Evolutionary conservation across 2,797 vertebrate species (phyloP).

Genomic region (Cirrhinus mrigala): DNA sequence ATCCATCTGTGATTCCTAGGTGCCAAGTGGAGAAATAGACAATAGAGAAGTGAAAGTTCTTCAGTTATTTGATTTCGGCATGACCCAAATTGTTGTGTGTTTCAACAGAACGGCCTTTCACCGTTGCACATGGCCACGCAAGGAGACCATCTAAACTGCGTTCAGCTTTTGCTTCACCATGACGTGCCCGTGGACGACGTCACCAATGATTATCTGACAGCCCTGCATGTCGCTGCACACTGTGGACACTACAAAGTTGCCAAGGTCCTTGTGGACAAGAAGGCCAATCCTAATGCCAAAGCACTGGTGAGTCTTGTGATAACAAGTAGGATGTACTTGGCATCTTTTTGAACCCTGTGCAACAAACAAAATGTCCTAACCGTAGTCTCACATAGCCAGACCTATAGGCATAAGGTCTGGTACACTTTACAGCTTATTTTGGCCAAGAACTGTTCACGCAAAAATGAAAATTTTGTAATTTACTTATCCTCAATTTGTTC

Average conservation of each 20-base stretch:
- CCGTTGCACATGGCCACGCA: slow-evolving; percentile 98
- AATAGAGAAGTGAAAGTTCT: slow-evolving; percentile 2
- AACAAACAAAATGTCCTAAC: background rate
- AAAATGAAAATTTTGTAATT: no score
- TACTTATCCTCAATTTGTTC: no score
- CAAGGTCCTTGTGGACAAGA: slow-evolving; percentile 97
- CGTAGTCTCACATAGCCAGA: background rate
- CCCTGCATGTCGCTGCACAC: slow-evolving; percentile 95
- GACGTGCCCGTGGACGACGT: slow-evolving; percentile 96
- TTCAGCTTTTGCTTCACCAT: slow-evolving; percentile 95
- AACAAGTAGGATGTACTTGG: background rate
- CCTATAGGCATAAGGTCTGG: no score
- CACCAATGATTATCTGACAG: slow-evolving; percentile 96
- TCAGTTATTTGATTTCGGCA: background rate
- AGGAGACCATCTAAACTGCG: slow-evolving; percentile 96
- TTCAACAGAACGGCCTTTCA: slow-evolving; percentile 91
- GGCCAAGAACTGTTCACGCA: background rate
- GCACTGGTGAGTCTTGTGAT: slow-evolving; percentile 85
- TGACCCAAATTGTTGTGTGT: slow-evolving; percentile 15
- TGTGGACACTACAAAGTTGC: slow-evolving; percentile 98
- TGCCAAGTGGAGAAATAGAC: background rate
- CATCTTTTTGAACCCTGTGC: background rate
- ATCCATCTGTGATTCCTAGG: slow-evolving; percentile 3
- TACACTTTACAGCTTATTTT: background rate
- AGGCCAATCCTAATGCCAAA: slow-evolving; percentile 97